phyloP scores from a whole-genome alignment of 2,888 invertebrate genomes.

The Idaea straminata region DNA sequence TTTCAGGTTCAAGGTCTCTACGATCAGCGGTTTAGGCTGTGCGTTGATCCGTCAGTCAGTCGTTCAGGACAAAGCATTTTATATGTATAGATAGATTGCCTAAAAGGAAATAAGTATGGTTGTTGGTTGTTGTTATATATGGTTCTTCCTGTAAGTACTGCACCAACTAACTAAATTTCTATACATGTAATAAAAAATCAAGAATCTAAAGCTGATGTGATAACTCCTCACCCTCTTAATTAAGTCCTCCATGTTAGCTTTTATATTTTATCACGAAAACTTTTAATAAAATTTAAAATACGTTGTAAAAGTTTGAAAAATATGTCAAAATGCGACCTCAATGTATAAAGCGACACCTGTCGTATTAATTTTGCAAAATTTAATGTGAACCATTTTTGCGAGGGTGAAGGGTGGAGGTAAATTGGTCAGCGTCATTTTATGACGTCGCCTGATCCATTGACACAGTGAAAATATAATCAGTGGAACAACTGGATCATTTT shows the following conservation, averaged over 20 bases:
- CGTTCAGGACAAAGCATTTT: too few species aligned
- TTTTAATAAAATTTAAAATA: neutral
- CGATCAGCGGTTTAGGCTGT: too few species aligned
- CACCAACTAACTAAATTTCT: too few species aligned
- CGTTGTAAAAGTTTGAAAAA: constrained; percentile 1
- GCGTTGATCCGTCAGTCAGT: too few species aligned
- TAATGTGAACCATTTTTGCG: constrained; percentile 37
- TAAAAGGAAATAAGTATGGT: too few species aligned
- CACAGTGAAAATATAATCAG: constrained; percentile 10
- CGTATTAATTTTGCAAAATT: constrained; percentile 44
- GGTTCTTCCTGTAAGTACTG: too few species aligned
- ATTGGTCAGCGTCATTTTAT: constrained; percentile 25
- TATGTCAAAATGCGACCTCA: constrained; percentile 11
- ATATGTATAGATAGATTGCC: too few species aligned
- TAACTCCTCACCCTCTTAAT: neutral
- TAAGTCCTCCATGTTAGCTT: neutral
- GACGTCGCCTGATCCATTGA: constrained; percentile 18
- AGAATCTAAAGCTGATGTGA: neutral
- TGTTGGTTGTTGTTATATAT: too few species aligned
- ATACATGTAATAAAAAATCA: neutral
- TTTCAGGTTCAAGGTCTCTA: too few species aligned
- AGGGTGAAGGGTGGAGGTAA: constrained; percentile 21
- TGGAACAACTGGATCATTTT: neutral
- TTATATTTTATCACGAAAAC: neutral
- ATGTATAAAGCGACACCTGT: constrained; percentile 33